Evolutionary conservation across 2,113 vertebrate genomes (phyloP), one percentile per base, ranked within the genome.

Genomic region (Scatophagus argus): DNA sequence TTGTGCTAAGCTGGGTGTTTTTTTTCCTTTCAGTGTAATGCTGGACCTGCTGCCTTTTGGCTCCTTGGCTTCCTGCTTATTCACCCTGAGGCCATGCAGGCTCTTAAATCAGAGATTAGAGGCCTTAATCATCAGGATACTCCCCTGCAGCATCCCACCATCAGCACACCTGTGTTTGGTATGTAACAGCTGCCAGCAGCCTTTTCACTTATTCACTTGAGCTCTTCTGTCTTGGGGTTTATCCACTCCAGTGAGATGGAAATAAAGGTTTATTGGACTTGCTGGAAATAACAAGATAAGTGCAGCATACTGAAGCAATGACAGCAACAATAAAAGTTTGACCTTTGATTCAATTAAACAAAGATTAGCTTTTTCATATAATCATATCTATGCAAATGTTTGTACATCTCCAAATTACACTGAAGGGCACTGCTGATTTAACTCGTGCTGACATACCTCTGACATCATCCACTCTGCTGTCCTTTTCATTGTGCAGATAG

Each of bases 51-150:
- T 23, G 92, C 93, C 60, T 98, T 97, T 91, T 97, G 96, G 94
- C 89, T 98, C 66, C 94, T 99, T 34, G 90, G 95, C 0, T 98
- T 95, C 90, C 94, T 98, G 68, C 95, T 97, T 23, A 96, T 95
- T 82, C 83, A 95, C 72, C 95, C 96, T 0, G 89, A 95, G 86
- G 96, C 96, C 38, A 64, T 95, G 93, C 86, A 92, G 39, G 95
- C 95, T 0, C 93, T 96, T 77, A 94, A 91, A 74, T 86, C 85
- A 54, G 96, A 99, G 82, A 82, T 95, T 4, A 86, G 89, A 73
- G 60, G 14, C 1, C 25, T 83, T 23, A 12, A 79, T 51, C 75
- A 23, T 0, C 39, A 55, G 49, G 67, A 91, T 77, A 71, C 68
- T 16, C 79, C 80, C 61, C 55, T 44, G 21, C 65, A 90, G 73